These are phyloP conservation scores for Aphrophora alni DNA, from an alignment of 2,888 invertebrate genomes.

Conservation along the genomic window DNA sequence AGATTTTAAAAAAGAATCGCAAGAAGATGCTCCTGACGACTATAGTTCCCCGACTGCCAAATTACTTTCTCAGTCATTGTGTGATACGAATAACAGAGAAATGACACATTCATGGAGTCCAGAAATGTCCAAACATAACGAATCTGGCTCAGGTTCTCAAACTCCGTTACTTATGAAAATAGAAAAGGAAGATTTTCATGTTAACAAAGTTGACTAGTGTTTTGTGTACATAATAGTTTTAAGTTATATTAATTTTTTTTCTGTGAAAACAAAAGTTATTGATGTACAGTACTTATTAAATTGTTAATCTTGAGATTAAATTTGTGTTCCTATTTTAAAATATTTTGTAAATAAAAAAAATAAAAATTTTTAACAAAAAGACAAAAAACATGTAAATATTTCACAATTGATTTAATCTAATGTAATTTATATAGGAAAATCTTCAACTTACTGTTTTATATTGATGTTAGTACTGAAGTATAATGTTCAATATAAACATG, in stretches of 20 bases:
- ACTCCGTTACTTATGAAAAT: constrained; percentile 46
- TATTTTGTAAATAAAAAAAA: not conserved
- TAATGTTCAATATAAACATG: too few species aligned
- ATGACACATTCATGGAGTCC: not conserved
- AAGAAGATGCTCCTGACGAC: constrained; percentile 23
- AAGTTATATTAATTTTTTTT: not conserved
- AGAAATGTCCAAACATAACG: constrained; percentile 42
- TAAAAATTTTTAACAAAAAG: not conserved
- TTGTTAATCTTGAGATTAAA: not conserved
- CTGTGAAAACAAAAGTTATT: not conserved
- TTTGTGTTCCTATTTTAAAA: not conserved
- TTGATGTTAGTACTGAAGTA: too few species aligned
- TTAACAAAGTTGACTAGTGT: not conserved
- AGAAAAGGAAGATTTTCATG: not conserved
- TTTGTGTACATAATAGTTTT: not conserved
- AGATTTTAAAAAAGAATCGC: constrained; percentile 48
- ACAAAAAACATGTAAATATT: not conserved
- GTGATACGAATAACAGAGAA: not conserved
- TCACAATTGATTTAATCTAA: not conserved
- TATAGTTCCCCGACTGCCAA: not conserved
- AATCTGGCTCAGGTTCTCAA: constrained; percentile 47
- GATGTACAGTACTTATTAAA: not conserved
- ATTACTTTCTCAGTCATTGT: not conserved
- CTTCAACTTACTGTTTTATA: not conserved
- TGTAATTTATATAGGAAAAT: not conserved